Evolutionary conservation across 2,113 vertebrate species (phyloP).

Genomic region (Ophthalmolycus amberensis): DNA sequence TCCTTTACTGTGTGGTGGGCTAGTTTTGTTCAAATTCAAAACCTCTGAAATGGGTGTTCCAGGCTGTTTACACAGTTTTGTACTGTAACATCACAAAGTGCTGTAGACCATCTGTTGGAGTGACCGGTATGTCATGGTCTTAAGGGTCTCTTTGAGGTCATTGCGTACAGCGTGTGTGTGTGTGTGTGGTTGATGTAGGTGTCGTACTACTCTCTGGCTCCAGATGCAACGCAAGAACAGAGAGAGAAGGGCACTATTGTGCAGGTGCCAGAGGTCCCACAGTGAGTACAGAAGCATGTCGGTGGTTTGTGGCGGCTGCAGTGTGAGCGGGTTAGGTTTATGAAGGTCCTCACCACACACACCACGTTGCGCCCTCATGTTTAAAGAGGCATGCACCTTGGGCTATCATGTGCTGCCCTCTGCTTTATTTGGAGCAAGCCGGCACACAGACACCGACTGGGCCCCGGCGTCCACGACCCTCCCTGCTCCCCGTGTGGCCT

Average conservation of each 20-base stretch:
- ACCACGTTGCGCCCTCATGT: conserved; percentile 25
- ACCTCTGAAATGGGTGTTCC: background rate
- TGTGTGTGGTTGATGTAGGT: too few relatives aligned
- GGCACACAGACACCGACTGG: conserved; percentile 67
- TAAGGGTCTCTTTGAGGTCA: too few relatives aligned
- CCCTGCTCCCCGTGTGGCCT: conserved; percentile 42
- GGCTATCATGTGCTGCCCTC: conserved; percentile 68
- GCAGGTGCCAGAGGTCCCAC: background rate
- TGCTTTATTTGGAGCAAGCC: conserved; percentile 73
- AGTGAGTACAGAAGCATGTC: background rate
- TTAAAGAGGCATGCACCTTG: conserved; percentile 48
- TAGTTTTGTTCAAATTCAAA: background rate
- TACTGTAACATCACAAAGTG: background rate
- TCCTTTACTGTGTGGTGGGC: background rate
- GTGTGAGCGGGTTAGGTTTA: background rate
- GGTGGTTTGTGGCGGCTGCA: background rate
- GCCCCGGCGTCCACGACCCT: conserved; percentile 29
- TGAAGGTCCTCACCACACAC: background rate
- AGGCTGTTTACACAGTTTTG: background rate
- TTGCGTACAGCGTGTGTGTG: too few relatives aligned
- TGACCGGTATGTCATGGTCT: background rate
- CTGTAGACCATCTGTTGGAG: background rate
- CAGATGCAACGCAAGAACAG: background rate
- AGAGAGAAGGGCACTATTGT: background rate
- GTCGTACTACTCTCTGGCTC: background rate